Evolutionary conservation across 2,113 vertebrate species (phyloP), one percentile per base, ranked within the genome.

Genomic region (Apus apus): DNA sequence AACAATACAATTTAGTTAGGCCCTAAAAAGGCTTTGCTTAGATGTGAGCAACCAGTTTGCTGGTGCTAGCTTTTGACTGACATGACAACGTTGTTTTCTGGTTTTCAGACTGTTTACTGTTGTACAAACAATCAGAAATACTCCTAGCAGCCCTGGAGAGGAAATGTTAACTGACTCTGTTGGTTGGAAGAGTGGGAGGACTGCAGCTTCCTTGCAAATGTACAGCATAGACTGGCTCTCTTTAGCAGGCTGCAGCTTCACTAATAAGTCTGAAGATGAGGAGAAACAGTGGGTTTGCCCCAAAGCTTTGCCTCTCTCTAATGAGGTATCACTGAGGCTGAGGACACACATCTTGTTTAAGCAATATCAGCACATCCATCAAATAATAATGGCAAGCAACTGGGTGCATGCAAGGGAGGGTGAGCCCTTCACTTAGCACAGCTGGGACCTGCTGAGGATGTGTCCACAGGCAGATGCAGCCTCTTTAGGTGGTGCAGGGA

Each of bases 11-110:
- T 77, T 46, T 61, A 56, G 20, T 57, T 61, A 93, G 27, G 13
- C 11, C 65, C 40, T 82, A 58, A 79, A 92, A 93, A 72, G 40
- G 25, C 34, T 90, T 90, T 80, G 53, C 94, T 94, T 94, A 84
- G 12, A 32, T 58, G n/a, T 34, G 65, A 25, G 17, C 9, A 76
- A 66, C 13, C 62, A 56, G 43, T 62, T 73, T 83, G 66, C 62
- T 91, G 62, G 77, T 76, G 32, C 8, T 50, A 82, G 67, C 22
- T 73, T 85, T 72, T 78, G 65, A 71, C 26, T 7, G 4, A 62
- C 40, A 51, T 27, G 51, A 40, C 45, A 50, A 86, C 27, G 17
- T 40, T 57, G n/a, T 72, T 94, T 73, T 93, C 72, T 88, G 61
- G 3, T 81, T 93, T 95, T 60, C 73, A 81, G 36, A 65, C 30